Percentiles rank a stretch among this genome's conserved stretches.
These are phyloP conservation scores for Dermatemys mawii DNA, from an alignment of 2,113 vertebrate species.

Conservation along the genomic window DNA sequence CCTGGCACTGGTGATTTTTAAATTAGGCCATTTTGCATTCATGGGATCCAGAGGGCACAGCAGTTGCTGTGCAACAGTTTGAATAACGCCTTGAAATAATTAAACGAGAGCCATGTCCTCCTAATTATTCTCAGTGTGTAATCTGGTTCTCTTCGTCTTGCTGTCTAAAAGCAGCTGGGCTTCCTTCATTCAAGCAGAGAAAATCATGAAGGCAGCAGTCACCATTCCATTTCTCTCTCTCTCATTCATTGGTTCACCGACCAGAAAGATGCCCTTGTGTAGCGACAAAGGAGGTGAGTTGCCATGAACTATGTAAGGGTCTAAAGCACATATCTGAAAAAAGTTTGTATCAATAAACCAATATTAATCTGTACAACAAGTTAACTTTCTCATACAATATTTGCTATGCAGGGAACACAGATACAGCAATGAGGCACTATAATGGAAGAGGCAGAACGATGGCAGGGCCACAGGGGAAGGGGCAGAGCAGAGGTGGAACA, in stretches of 20 bases:
- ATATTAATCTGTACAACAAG: background rate
- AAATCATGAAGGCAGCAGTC: constrained; percentile 36
- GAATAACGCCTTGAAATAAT: constrained; percentile 52
- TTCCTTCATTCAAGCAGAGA: constrained; percentile 63
- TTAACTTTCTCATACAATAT: background rate
- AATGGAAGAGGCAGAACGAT: background rate
- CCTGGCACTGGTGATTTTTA: background rate
- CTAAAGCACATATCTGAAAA: background rate
- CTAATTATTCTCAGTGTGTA: constrained; percentile 74
- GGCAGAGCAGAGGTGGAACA: background rate
- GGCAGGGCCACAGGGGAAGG: too few species aligned
- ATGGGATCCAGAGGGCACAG: constrained; percentile 20
- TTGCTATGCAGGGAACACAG: accelerated
- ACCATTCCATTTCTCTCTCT: background rate
- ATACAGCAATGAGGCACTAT: background rate
- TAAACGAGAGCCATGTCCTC: constrained; percentile 53
- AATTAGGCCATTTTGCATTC: constrained; percentile 2
- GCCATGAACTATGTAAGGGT: background rate
- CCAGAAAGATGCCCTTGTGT: background rate
- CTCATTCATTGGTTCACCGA: constrained; percentile 37
- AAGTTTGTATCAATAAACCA: background rate
- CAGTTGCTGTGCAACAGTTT: background rate
- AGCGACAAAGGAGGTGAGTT: background rate
- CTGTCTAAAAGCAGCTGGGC: constrained; percentile 74
- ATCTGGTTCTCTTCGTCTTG: constrained; percentile 61